Percentiles rank a stretch among this genome's conserved stretches.
These are phyloP conservation scores for Neria commutata DNA, from an alignment of 2,888 invertebrate species.

Conservation along the genomic window DNA sequence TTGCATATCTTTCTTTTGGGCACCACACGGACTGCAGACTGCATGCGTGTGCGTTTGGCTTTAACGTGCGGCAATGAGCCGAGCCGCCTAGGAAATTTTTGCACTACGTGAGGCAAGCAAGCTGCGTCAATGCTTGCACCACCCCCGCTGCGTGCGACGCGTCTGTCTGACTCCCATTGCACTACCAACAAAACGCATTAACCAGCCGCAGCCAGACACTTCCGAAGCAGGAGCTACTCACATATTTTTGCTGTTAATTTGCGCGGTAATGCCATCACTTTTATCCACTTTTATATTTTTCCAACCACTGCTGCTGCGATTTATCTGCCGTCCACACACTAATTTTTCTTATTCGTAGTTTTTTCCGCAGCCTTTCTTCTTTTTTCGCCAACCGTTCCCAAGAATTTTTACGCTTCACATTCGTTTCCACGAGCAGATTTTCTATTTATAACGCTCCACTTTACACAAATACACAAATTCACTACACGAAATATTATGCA, in stretches of 20 bases:
- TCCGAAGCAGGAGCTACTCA: too few relatives aligned
- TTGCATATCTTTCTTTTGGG: too few relatives aligned
- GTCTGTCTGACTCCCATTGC: too few relatives aligned
- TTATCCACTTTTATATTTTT: conserved; percentile 22
- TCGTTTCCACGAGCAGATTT: conserved; percentile 18
- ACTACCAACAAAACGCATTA: too few relatives aligned
- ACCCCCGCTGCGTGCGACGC: too few relatives aligned
- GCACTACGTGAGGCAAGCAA: too few relatives aligned
- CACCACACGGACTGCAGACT: too few relatives aligned
- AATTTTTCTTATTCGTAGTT: background rate
- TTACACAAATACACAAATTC: conserved; percentile 1
- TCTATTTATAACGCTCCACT: background rate
- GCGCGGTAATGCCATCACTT: conserved; percentile 61
- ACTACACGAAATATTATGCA: background rate
- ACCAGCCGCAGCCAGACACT: too few relatives aligned
- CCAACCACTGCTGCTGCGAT: conserved; percentile 20
- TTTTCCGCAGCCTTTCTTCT: background rate
- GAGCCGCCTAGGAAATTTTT: too few relatives aligned
- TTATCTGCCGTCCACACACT: conserved; percentile 16
- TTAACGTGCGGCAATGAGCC: too few relatives aligned
- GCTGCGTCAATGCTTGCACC: too few relatives aligned
- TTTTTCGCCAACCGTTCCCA: conserved; percentile 8
- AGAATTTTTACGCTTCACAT: conserved; percentile 35
- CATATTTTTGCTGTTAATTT: conserved; percentile 61
- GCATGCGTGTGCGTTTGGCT: too few relatives aligned